Evolutionary conservation across 2,888 invertebrate genomes (phyloP).

Genomic region (Aquatica leii): DNA sequence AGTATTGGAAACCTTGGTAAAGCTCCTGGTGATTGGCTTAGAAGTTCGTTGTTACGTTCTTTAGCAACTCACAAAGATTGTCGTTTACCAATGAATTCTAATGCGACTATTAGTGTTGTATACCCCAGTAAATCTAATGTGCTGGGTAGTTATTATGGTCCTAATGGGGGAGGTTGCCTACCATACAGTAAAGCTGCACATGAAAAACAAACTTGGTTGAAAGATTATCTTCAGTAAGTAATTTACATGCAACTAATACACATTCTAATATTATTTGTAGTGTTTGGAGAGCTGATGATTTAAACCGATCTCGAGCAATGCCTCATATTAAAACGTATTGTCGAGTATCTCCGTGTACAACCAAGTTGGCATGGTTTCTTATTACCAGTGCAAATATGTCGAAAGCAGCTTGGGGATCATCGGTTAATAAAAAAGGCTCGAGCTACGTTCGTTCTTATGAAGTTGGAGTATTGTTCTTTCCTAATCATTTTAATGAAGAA

Average conservation of each 20-base stretch:
- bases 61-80: slow-evolving; percentile 65
- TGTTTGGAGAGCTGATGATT: slow-evolving; percentile 82
- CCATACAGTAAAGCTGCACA: slow-evolving; percentile 79
- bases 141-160: slow-evolving; percentile 81
- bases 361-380: slow-evolving; percentile 81
- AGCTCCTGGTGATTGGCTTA: slow-evolving; percentile 76
- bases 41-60: slow-evolving; percentile 75
- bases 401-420: slow-evolving; percentile 95
- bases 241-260: slow-evolving; percentile 23
- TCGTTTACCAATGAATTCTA: slow-evolving; percentile 64
- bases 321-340: slow-evolving; percentile 96
- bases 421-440: slow-evolving; percentile 67
- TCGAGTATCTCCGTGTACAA: slow-evolving; percentile 73
- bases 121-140: slow-evolving; percentile 89
- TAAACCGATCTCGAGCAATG: slow-evolving; percentile 81
- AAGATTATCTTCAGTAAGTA: slow-evolving; percentile 76
- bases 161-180: slow-evolving; percentile 86
- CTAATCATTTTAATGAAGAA: slow-evolving; percentile 78
- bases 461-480: slow-evolving; percentile 88
- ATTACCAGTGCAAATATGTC: slow-evolving; percentile 95
- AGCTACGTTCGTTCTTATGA: slow-evolving; percentile 87
- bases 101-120: slow-evolving; percentile 67
- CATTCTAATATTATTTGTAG: slow-evolving; percentile 59
- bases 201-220: slow-evolving; percentile 86
- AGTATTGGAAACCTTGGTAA: slow-evolving; percentile 89